Evolutionary conservation across 1,140 invertebrate species (phyloP).

Genomic region (Leptinotarsa defecta): DNA sequence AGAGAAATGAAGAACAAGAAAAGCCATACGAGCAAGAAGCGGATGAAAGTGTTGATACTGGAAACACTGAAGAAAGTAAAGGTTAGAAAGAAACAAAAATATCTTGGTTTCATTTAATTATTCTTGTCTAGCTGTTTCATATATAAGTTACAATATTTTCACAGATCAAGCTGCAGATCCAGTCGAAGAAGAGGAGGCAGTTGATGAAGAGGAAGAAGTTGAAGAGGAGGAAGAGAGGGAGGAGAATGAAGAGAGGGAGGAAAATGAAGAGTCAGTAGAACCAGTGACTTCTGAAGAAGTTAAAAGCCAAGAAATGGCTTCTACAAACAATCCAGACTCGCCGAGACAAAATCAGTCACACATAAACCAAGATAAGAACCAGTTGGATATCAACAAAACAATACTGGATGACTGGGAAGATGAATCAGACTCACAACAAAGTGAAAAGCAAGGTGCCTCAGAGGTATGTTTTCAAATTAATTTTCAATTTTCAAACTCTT

Average conservation of each 20-base stretch:
- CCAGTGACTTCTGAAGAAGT: slow-evolving; percentile 58
- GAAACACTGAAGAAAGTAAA: not conserved
- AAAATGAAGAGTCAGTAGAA: not conserved
- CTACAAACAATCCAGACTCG: slow-evolving; percentile 11
- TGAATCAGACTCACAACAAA: slow-evolving; percentile 55
- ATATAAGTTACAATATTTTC: too few relatives aligned
- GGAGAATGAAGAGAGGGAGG: slow-evolving; percentile 2
- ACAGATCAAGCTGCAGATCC: not conserved
- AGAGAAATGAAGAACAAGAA: not conserved
- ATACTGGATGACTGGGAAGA: slow-evolving; percentile 56
- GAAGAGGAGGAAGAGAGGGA: not conserved
- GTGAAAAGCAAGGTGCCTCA: slow-evolving; percentile 38
- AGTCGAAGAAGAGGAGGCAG: not conserved
- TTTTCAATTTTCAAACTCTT: too few relatives aligned
- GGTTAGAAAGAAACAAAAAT: not conserved
- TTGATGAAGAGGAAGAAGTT: not conserved
- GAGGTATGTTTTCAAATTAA: not conserved
- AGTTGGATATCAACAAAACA: slow-evolving; percentile 42
- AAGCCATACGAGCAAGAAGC: not conserved
- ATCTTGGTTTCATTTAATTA: too few relatives aligned
- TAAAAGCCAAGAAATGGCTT: slow-evolving; percentile 61
- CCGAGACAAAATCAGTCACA: slow-evolving; percentile 19
- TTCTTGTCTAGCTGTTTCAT: too few relatives aligned
- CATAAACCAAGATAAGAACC: slow-evolving; percentile 21
- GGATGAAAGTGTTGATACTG: not conserved